Conservation (phyloP, 2,113 vertebrate species). For the Dunckerocampus dactyliophorus region DNA sequence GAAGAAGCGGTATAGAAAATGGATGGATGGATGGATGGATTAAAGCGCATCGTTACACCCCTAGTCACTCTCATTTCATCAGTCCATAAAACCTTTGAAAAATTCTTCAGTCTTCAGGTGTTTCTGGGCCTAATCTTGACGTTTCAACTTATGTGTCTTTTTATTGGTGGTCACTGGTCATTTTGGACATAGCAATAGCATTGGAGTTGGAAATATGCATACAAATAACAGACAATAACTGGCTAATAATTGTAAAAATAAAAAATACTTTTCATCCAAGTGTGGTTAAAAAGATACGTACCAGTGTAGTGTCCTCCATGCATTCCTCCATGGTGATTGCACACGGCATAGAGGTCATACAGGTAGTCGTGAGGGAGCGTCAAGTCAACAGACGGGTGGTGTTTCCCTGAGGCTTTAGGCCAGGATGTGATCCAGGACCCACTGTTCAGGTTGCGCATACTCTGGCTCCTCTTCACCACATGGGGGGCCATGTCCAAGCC, state of each 20-base stretch:
- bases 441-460: slow-evolving; percentile 50
- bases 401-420: slow-evolving; percentile 59
- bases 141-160: not conserved
- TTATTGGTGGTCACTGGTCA: too few relatives aligned
- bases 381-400: slow-evolving; percentile 41
- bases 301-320: slow-evolving; percentile 96
- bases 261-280: too few relatives aligned
- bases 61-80: not conserved
- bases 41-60: too few relatives aligned
- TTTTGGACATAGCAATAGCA: too few relatives aligned
- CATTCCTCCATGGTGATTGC: slow-evolving; percentile 95
- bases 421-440: slow-evolving; percentile 53
- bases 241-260: too few relatives aligned
- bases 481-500: slow-evolving; percentile 93
- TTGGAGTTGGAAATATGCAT: too few relatives aligned
- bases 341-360: slow-evolving; percentile 93
- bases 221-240: too few relatives aligned
- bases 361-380: slow-evolving; percentile 71
- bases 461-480: slow-evolving; percentile 79
- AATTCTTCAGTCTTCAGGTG: not conserved
- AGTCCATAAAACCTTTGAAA: not conserved
- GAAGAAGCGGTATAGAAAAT: too few relatives aligned
- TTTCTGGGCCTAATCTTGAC: not conserved
- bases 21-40: too few relatives aligned
- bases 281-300: slow-evolving; percentile 34